Base-by-base conservation (phyloP, 2,888 invertebrate species). In the Scaptomyza caliginosa region DNA sequence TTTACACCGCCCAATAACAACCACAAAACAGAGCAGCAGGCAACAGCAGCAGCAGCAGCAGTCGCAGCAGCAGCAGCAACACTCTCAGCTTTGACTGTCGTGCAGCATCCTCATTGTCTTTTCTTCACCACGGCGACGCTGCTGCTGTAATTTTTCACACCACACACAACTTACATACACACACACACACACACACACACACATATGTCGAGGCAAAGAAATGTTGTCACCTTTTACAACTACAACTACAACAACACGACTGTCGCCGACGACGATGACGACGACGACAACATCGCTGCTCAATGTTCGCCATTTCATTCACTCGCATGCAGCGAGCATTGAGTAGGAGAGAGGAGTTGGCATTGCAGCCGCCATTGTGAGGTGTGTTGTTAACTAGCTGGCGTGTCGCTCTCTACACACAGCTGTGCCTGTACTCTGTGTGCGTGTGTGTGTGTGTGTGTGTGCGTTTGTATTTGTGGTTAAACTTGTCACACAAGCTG, bases 401-500 rank as follows among this genome's bases (percentile, higher is more conserved):
- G 70, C 74, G 81, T 84, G 82, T 76, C 77, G 73, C 72, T 58
- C 46, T 46, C 43, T 26, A 19, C 13, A 32, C 5, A 30, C 45
- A 30, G 21, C 58, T 54, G 58, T 54, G 3, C 46, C 36, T 26
- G 16, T 52, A 36, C n/a, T 38, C 21, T 55, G 19, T 50, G 16
- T 56, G 21, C 8, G 0, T 48, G 5, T 59, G 43, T 62, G 45
- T 55, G 50, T 72, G 67, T 62, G 46, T 54, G 42, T 52, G 68
- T 55, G 51, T 70, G 62, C 43, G 67, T 67, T 63, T 77, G 77
- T 67, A 68, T 74, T 75, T 88, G 88, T 88, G 88, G 88, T 88
- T 89, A 87, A 89, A 87, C 84, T 89, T 88, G 89, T 88, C 89
- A 86, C 87, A 86, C 83, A 84, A 86, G 83, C 84, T 78, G 77